Evolutionary conservation across 2,888 invertebrate species (phyloP).

Genomic region (Nomada fabriciana): DNA sequence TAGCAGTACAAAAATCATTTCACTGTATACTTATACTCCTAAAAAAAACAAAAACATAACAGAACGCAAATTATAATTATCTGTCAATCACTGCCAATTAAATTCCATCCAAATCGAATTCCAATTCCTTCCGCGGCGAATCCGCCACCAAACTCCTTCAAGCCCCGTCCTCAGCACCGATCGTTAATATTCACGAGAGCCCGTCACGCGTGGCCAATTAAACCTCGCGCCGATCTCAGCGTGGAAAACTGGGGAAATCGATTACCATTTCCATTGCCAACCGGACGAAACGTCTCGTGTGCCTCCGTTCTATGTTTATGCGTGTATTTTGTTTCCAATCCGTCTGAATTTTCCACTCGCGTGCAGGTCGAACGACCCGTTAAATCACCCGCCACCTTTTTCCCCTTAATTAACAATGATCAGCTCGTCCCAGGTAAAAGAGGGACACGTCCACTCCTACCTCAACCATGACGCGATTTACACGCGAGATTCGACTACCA

Average conservation of each 20-base stretch:
- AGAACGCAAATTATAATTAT: no score
- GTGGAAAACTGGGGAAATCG: conserved; percentile 20
- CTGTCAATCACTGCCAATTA: neutral
- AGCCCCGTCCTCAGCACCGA: neutral
- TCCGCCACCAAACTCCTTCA: neutral
- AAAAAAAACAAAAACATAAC: no score
- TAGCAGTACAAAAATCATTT: no score
- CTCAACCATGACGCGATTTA: conserved; percentile 49
- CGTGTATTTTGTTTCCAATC: no score
- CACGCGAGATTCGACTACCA: conserved; percentile 60
- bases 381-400: conserved; percentile 37
- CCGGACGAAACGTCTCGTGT: neutral
- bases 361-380: conserved; percentile 15
- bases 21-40: no score
- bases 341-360: conserved; percentile 22
- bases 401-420: conserved; percentile 60
- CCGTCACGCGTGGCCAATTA: conserved; percentile 37
- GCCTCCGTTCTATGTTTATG: no score
- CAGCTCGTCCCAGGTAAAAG: conserved; percentile 14
- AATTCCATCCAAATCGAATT: neutral
- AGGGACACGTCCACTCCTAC: neutral
- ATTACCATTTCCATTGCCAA: conserved; percentile 3
- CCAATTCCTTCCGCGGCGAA: neutral
- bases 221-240: conserved; percentile 6
- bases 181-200: conserved; percentile 20